Percentiles rank a stretch among this genome's conserved stretches.
These are phyloP conservation scores for Atta colombica DNA, from an alignment of 1,140 invertebrate species.

Conservation along the genomic window DNA sequence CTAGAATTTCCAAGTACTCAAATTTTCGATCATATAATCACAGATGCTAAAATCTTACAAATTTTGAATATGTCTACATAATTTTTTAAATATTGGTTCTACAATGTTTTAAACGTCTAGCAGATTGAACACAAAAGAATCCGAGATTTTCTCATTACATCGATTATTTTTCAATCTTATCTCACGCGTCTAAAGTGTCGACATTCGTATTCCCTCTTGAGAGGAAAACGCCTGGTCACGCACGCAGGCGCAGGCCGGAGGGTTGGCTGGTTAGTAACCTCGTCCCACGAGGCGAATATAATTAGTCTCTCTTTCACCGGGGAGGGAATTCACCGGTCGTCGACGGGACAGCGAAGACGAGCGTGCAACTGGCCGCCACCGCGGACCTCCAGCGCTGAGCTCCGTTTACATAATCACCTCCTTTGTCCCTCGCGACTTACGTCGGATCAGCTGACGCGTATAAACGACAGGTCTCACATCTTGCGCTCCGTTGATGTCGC, in stretches of 20 bases:
- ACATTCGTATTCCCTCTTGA: slow-evolving; percentile 24
- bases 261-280: slow-evolving; percentile 71
- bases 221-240: neutral
- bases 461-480: slow-evolving; percentile 62
- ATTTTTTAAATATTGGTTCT: neutral
- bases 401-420: slow-evolving; percentile 72
- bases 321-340: slow-evolving; percentile 13
- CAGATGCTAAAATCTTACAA: neutral
- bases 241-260: slow-evolving; percentile 43
- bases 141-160: neutral
- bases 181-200: neutral
- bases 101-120: neutral
- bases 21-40: neutral
- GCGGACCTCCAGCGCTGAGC: neutral
- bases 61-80: neutral
- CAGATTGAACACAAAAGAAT: neutral
- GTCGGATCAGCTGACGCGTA: slow-evolving; percentile 65
- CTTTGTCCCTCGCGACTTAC: slow-evolving; percentile 26
- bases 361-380: no score
- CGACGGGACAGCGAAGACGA: neutral
- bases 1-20: neutral
- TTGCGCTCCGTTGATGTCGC: slow-evolving; percentile 54
- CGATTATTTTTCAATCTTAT: neutral
- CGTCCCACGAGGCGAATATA: slow-evolving; percentile 63
- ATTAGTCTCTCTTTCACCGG: slow-evolving; percentile 66